Conservation (phyloP, 1,140 invertebrate genomes). For the Drosophila ambigua region DNA sequence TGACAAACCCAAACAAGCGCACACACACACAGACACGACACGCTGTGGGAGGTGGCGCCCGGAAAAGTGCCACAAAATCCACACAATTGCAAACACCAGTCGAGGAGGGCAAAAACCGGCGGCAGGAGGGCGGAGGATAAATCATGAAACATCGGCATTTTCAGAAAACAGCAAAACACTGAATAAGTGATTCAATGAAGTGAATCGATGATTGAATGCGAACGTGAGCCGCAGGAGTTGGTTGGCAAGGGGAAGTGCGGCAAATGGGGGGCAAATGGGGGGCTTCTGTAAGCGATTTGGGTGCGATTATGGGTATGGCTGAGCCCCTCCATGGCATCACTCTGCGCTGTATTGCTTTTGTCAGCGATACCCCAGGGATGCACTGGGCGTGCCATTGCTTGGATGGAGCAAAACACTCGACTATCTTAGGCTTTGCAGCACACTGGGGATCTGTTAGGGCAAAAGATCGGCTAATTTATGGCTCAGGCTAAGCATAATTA, state of each 20-base stretch:
- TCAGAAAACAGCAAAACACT: conserved; percentile 52
- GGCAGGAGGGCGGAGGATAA: conserved; percentile 1
- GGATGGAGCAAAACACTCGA: neutral
- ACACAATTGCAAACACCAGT: conserved; percentile 67
- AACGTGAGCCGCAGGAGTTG: conserved; percentile 1
- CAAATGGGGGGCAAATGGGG: conserved; percentile 4
- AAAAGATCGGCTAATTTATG: neutral
- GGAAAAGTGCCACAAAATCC: conserved; percentile 66
- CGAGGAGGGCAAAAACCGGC: conserved; percentile 1
- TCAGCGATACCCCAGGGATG: conserved; percentile 18
- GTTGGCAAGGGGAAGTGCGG: neutral
- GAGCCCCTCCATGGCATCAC: conserved; percentile 16
- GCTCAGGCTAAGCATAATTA: neutral
- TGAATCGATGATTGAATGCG: conserved; percentile 72
- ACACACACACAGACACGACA: conserved; percentile 1
- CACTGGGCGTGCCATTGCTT: neutral
- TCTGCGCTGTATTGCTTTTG: conserved; percentile 17
- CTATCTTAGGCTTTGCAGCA: neutral
- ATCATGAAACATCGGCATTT: conserved; percentile 59
- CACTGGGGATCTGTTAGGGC: too few relatives aligned
- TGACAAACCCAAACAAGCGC: neutral
- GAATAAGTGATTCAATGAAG: conserved; percentile 75
- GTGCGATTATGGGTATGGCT: conserved; percentile 27
- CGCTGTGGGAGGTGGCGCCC: conserved; percentile 15
- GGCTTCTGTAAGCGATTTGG: conserved; percentile 38